Evolutionary conservation across 2,113 vertebrate species (phyloP).

Genomic region (Spea multiplicata): DNA sequence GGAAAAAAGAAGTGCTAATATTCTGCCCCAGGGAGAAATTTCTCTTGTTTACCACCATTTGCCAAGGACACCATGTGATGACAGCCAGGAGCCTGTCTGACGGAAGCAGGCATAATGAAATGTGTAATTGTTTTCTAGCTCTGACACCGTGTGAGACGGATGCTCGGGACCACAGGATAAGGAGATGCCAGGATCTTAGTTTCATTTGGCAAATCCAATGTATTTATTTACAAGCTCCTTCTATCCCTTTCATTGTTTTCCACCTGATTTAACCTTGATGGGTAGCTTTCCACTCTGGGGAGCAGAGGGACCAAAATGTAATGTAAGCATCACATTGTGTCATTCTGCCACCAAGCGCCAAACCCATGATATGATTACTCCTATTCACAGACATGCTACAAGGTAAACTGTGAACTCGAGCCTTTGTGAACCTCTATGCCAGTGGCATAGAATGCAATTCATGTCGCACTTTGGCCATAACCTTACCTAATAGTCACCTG

Average conservation of each 20-base stretch:
- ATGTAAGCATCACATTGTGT: too few species aligned
- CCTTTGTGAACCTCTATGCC: too few species aligned
- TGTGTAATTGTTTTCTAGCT: slow-evolving; percentile 34
- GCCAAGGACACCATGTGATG: slow-evolving; percentile 44
- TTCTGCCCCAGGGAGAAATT: slow-evolving; percentile 7
- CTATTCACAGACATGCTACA: too few species aligned
- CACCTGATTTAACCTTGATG: neutral
- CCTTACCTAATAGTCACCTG: too few species aligned
- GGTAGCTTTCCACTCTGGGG: neutral
- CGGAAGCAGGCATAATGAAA: slow-evolving; percentile 32
- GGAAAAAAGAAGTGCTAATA: slow-evolving; percentile 20
- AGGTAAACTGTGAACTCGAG: too few species aligned
- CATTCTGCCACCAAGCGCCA: too few species aligned
- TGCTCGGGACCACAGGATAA: slow-evolving; percentile 17
- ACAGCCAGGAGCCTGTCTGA: slow-evolving; percentile 32
- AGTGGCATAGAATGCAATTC: too few species aligned
- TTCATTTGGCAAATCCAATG: slow-evolving; percentile 28
- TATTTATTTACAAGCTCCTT: slow-evolving; percentile 21
- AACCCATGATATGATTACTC: too few species aligned
- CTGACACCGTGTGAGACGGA: slow-evolving; percentile 36
- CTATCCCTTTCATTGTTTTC: slow-evolving; percentile 21
- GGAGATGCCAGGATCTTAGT: slow-evolving; percentile 24
- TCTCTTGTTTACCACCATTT: slow-evolving; percentile 27
- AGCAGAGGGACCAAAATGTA: too few species aligned
- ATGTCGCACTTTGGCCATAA: too few species aligned